Conservation (phyloP, 2,888 invertebrate genomes). For the Erebia palarica region DNA sequence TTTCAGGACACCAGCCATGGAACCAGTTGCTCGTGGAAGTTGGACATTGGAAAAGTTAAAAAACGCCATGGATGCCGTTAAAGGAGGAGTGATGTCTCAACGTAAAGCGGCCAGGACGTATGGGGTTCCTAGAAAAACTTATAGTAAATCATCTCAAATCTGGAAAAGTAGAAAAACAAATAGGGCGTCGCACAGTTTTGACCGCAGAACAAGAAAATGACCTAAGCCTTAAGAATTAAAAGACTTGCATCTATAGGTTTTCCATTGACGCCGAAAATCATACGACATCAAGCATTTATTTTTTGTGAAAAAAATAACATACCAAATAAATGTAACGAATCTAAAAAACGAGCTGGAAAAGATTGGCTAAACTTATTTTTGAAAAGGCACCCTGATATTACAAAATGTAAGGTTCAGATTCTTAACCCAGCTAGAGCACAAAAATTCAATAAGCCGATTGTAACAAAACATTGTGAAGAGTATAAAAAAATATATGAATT, state of each 20-base stretch:
- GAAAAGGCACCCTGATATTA: background rate
- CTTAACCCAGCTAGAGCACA: background rate
- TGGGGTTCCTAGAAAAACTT: slow-evolving; percentile 10
- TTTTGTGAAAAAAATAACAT: background rate
- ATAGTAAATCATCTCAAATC: slow-evolving; percentile 17
- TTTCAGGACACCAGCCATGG: background rate
- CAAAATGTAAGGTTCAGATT: background rate
- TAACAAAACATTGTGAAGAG: background rate
- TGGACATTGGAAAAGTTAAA: background rate
- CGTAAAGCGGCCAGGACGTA: background rate
- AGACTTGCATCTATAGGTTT: slow-evolving; percentile 1
- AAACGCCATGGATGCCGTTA: background rate
- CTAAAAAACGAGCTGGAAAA: background rate
- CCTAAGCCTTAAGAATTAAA: background rate
- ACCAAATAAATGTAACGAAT: background rate
- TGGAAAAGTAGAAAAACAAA: slow-evolving; percentile 24
- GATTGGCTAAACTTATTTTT: background rate
- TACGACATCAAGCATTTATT: background rate
- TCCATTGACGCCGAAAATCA: background rate
- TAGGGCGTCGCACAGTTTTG: slow-evolving; percentile 23
- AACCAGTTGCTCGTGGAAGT: background rate
- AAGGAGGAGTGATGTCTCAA: slow-evolving; percentile 5
- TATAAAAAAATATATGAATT: slow-evolving; percentile 1
- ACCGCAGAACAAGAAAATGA: slow-evolving; percentile 13
- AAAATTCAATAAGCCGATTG: background rate